Evolutionary conservation across 1,140 invertebrate genomes (phyloP), one percentile per base, ranked within the genome.

Genomic region (Adoxophyes honmai): DNA sequence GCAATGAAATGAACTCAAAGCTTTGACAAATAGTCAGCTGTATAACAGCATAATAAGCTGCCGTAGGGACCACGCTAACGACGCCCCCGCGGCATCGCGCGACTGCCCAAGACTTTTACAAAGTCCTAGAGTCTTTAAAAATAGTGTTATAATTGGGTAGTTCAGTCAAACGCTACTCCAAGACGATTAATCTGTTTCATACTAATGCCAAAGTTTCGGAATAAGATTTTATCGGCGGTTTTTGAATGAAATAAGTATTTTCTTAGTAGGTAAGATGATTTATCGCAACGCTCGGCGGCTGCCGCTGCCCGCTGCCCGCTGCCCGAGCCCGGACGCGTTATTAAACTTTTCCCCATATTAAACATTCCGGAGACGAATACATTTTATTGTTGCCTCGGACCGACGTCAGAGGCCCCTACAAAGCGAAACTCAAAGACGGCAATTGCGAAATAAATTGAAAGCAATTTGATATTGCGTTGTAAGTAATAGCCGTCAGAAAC

Each of bases 331-430:
- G 79, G 82, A 79, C 85, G 85, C 85, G 85, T 86, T 88, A 88
- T 88, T 88, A 88, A 85, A 88, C 85, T 88, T 88, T 88, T 88
- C 85, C 85, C 85, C 85, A 88, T 88, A 88, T 88, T 88, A 88
- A 86, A 88, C 85, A 88, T 88, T 88, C 85, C 85, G 80, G 85
- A 85, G 85, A 88, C 85, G 85, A 88, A 88, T 88, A 88, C 85
- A 88, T 88, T 88, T 88, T 88, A 88, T 88, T 88, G 85, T 88
- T 88, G 85, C 80, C 81, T 85, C 80, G 82, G 80, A 86, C 82
- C 85, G 82, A 79, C 85, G 82, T 88, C 85, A 83, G 82, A 85
- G 80, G 81, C 81, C 80, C 81, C 80, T 82, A 86, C 81, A 88
- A 88, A 88, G 85, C 85, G 85, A 86, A 88, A 88, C 85, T 86